These are phyloP conservation scores for Conus betulinus DNA, from an alignment of 1,140 invertebrate species.

Conservation along the genomic window DNA sequence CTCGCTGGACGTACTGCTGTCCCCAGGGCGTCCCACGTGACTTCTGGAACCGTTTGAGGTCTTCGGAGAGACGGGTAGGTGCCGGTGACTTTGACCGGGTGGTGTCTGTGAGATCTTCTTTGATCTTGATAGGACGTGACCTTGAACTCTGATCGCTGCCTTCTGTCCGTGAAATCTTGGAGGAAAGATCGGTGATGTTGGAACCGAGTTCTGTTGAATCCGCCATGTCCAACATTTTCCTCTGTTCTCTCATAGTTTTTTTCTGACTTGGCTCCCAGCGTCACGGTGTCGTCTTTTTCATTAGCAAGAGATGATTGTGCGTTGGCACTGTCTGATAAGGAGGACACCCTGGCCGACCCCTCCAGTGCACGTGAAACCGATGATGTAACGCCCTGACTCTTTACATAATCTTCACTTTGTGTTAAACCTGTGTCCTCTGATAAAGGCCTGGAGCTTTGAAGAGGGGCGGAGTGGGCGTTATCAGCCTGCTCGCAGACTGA, in stretches of 20 bases:
- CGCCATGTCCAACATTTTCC: background rate
- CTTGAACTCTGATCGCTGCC: background rate
- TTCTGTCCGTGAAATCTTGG: background rate
- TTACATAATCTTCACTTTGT: background rate
- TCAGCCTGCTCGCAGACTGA: background rate
- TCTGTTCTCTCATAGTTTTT: background rate
- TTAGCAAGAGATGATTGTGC: background rate
- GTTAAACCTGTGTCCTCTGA: background rate
- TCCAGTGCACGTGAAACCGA: background rate
- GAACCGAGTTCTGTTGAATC: background rate
- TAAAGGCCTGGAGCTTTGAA: background rate
- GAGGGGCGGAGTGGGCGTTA: background rate
- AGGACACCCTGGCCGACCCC: background rate
- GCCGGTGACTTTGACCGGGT: background rate
- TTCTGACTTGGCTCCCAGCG: background rate
- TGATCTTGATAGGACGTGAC: background rate
- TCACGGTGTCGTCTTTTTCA: background rate
- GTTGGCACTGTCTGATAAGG: background rate
- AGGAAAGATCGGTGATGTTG: background rate
- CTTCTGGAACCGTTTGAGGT: slow-evolving; percentile 45
- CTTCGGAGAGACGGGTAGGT: slow-evolving; percentile 37
- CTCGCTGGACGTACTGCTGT: slow-evolving; percentile 33
- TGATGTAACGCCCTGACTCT: background rate
- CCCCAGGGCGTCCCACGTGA: slow-evolving; percentile 30
- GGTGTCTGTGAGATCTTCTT: background rate